Evolutionary conservation across 2,113 vertebrate genomes (phyloP).

Genomic region (Bujurquina vittata): DNA sequence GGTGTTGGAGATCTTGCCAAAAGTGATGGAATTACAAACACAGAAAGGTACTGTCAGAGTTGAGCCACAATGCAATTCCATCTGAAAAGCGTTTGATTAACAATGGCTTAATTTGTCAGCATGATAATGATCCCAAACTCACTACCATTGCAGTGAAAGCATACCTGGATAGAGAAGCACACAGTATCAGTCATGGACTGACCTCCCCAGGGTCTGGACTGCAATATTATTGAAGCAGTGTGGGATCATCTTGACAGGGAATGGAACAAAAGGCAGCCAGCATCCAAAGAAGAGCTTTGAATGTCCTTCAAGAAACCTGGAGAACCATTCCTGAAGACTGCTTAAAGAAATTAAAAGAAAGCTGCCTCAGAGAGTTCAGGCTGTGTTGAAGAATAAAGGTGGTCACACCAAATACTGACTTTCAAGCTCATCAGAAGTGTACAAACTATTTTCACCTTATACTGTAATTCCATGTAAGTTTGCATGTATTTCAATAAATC

Average conservation of each 20-base stretch:
- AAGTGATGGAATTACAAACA: not conserved
- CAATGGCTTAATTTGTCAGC: not conserved
- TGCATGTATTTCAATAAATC: not conserved
- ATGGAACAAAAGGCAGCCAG: not conserved
- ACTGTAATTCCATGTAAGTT: not conserved
- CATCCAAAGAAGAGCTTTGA: not conserved
- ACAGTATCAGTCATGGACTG: not conserved
- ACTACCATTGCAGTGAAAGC: not conserved
- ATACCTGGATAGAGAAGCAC: not conserved
- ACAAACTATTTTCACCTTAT: not conserved
- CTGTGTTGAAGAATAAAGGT: not conserved
- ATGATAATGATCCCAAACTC: not conserved
- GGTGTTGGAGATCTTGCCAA: not conserved
- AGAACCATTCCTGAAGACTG: not conserved
- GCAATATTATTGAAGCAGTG: not conserved
- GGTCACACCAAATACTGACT: not conserved
- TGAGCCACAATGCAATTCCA: no score
- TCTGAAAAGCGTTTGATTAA: not conserved
- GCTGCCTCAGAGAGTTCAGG: not conserved
- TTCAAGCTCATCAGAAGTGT: not conserved
- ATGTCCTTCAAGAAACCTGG: not conserved
- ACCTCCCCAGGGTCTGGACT: not conserved
- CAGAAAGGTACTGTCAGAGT: not conserved
- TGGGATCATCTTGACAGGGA: not conserved
- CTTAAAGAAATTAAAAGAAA: not conserved